A percentile compares a stretch with the other conserved stretches of the same genome.
Evolutionary conservation across 2,113 vertebrate species (phyloP).

Genomic region (Oreochromis aureus): DNA sequence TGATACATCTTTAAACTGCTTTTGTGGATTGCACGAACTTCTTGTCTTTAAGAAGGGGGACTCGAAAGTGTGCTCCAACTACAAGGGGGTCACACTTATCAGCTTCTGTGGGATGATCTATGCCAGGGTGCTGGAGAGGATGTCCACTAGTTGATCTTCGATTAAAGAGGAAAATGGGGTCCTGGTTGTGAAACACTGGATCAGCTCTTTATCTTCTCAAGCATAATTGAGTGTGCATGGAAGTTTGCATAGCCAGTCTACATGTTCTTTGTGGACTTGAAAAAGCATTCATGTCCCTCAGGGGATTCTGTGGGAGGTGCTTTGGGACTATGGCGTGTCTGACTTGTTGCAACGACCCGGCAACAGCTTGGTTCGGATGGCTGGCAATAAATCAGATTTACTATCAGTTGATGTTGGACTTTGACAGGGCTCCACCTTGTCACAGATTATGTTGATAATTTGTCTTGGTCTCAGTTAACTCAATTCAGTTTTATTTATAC

Average conservation of each 20-base stretch:
- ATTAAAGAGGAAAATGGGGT: not conserved
- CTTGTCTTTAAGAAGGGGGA: accelerated
- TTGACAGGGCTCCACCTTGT: no score
- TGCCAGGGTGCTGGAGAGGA: not conserved
- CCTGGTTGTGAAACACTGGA: not conserved
- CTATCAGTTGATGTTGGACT: no score
- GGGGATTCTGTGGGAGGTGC: not conserved
- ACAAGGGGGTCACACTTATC: not conserved
- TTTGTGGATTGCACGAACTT: not conserved
- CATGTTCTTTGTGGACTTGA: not conserved
- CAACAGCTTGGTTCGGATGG: not conserved
- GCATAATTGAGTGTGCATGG: not conserved
- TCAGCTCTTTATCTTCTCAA: not conserved
- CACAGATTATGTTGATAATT: no score
- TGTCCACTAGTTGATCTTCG: accelerated
- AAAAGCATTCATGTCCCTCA: not conserved
- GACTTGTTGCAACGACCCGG: accelerated
- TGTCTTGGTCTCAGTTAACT: no score
- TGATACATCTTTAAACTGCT: not conserved
- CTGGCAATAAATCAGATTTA: no score
- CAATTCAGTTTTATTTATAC: no score
- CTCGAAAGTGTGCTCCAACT: not conserved
- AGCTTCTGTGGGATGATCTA: accelerated
- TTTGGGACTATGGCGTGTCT: accelerated
- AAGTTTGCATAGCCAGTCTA: not conserved